phyloP scores from a whole-genome alignment of 2,113 vertebrate genomes.

The Chaetorhynchus papuensis region DNA sequence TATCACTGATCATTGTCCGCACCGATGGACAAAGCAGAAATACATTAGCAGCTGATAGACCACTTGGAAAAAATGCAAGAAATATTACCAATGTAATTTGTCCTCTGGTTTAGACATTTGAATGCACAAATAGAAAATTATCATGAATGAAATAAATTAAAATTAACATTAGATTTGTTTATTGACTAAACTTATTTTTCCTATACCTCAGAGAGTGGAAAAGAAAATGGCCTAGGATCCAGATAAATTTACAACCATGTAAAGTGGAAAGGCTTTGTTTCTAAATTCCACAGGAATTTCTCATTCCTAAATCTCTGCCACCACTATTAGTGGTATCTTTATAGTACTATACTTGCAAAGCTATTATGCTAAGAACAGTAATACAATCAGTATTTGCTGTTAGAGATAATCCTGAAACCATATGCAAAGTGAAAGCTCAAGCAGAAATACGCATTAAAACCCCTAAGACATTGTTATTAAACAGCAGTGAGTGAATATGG shows the following conservation, averaged over 20 bases:
- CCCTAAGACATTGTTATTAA: neutral
- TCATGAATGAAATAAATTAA: neutral
- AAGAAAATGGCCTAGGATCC: neutral
- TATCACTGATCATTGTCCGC: too few species aligned
- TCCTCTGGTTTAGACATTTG: neutral
- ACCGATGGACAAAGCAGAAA: neutral
- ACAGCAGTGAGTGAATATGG: neutral
- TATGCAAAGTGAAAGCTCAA: neutral
- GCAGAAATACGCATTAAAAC: neutral
- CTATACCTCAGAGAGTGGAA: neutral
- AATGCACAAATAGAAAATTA: neutral
- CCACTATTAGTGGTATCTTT: neutral
- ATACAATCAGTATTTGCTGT: neutral
- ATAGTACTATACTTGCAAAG: neutral
- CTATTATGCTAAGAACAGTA: neutral
- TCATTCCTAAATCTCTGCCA: neutral
- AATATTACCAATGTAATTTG: neutral
- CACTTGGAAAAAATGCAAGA: neutral
- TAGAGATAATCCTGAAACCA: neutral
- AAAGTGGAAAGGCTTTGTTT: neutral
- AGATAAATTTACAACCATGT: neutral
- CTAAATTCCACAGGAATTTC: neutral
- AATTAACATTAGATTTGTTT: neutral
- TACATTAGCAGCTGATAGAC: neutral
- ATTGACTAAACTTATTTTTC: neutral